Evolutionary conservation across 2,888 invertebrate species (phyloP), one percentile per base, ranked within the genome.

Genomic region (Tanytarsus gracilentus): DNA sequence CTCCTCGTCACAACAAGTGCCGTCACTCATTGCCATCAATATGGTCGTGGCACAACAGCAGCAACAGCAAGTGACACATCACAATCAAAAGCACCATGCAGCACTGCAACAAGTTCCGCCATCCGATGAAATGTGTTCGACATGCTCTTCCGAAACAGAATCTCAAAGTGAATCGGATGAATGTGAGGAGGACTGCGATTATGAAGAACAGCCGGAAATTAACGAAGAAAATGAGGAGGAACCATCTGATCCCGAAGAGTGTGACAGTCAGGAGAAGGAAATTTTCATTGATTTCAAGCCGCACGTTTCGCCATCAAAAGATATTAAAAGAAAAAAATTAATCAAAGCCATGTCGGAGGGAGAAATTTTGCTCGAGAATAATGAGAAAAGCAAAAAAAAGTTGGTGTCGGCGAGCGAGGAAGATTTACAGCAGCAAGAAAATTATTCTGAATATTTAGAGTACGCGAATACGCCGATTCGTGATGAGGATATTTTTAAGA

Each of bases 251-350:
- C n/a, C 39, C n/a, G 48, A 60, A n/a, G 77, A 78, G 50, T 77
- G 80, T 69, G 77, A 81, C 64, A 79, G 82, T 65, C 83, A 83
- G 67, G 85, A 85, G 69, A 81, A 82, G 66, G 90, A 90, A 74
- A 90, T 91, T 61, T 84, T 91, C 63, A 90, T 91, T 65, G 88
- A 91, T 70, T 91, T 90, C 70, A 89, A 91, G 72, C 91, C 91
- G 5, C 79, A 82, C 63, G 75, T 82, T 11, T 82, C 84, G 16
- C 82, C 84, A 58, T 40, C 30, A 16, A 9, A 26, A 25, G 68
- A 69, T 33, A 77, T 75, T 64, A 77, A 76, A 66, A 72, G 72
- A 69, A 72, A 64, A 68, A 75, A 67, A 71, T 73, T 88, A 62
- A 83, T 84, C 62, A 89, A 88, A 75, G 88, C 88, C 1, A 76